Percentiles rank a stretch among this genome's conserved stretches.
phyloP scores from a whole-genome alignment of 2,888 invertebrate species.

The Charanyca ferruginea region DNA sequence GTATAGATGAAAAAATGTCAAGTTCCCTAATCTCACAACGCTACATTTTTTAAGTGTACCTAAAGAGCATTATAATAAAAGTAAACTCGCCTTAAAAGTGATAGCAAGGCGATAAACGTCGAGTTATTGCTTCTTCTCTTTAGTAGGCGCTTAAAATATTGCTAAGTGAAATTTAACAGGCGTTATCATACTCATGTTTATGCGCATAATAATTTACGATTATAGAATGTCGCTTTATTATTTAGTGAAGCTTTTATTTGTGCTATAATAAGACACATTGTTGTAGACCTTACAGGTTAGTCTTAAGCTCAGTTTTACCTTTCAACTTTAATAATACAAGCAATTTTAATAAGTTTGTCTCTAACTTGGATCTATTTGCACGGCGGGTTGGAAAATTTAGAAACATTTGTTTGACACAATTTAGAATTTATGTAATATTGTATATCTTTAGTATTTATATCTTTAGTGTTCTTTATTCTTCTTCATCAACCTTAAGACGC shows the following conservation, averaged over 20 bases:
- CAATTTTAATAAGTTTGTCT: too few species aligned
- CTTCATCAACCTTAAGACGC: too few species aligned
- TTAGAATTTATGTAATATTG: too few species aligned
- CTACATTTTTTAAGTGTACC: constrained; percentile 3
- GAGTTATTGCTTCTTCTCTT: constrained; percentile 51
- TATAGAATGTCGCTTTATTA: constrained; percentile 10
- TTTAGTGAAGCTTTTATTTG: background rate
- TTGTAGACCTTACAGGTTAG: too few species aligned
- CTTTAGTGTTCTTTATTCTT: too few species aligned
- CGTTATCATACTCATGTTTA: constrained; percentile 41
- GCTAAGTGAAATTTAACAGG: constrained; percentile 51
- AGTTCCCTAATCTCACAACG: constrained; percentile 5
- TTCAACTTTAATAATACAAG: too few species aligned
- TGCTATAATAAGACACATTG: background rate
- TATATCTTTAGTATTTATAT: too few species aligned
- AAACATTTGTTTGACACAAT: too few species aligned
- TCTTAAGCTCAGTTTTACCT: background rate
- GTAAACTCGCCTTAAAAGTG: constrained; percentile 25
- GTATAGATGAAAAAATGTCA: too few species aligned
- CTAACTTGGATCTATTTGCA: too few species aligned
- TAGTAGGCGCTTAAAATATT: constrained; percentile 52
- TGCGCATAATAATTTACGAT: constrained; percentile 13
- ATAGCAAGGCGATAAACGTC: constrained; percentile 46
- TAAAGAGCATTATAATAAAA: constrained; percentile 23
- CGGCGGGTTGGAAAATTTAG: too few species aligned